phyloP scores from a whole-genome alignment of 2,113 vertebrate species.

The Mionectes macconnelli region DNA sequence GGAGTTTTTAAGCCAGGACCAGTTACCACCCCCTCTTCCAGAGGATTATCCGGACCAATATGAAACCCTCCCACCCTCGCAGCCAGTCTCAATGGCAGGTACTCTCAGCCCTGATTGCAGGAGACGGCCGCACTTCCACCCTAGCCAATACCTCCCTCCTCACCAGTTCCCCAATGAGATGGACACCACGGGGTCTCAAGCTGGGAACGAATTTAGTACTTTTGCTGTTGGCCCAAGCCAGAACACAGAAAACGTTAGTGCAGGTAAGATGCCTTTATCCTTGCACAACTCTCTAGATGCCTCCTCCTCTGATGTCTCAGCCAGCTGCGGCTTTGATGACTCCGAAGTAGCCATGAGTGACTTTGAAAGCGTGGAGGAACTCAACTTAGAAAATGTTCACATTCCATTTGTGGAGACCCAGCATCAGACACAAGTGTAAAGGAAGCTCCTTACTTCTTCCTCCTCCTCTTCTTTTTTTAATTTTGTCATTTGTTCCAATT shows the following conservation, averaged over 20 bases:
- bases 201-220: conserved; percentile 78
- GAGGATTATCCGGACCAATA: conserved; percentile 86
- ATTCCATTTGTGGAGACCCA: conserved; percentile 83
- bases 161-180: conserved; percentile 85
- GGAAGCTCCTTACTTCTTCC: not conserved
- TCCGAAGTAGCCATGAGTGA: conserved; percentile 85
- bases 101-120: conserved; percentile 80
- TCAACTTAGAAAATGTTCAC: conserved; percentile 76
- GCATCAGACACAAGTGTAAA: conserved; percentile 93
- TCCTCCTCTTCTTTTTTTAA: not conserved
- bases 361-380: conserved; percentile 86
- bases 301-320: conserved; percentile 85
- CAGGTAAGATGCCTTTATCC: conserved; percentile 76
- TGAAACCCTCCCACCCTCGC: conserved; percentile 75
- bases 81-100: conserved; percentile 79
- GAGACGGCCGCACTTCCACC: conserved; percentile 86
- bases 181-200: conserved; percentile 59
- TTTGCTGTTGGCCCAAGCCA: conserved; percentile 71
- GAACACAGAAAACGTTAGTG: conserved; percentile 67
- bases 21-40: conserved; percentile 87
- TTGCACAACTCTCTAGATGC: conserved; percentile 82
- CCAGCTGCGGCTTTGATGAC: conserved; percentile 78
- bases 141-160: conserved; percentile 95
- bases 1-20: conserved; percentile 89
- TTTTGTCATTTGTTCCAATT: conserved; percentile 16